Conservation (phyloP, 2,113 vertebrate genomes). For the Phylloscopus trochiloides region DNA sequence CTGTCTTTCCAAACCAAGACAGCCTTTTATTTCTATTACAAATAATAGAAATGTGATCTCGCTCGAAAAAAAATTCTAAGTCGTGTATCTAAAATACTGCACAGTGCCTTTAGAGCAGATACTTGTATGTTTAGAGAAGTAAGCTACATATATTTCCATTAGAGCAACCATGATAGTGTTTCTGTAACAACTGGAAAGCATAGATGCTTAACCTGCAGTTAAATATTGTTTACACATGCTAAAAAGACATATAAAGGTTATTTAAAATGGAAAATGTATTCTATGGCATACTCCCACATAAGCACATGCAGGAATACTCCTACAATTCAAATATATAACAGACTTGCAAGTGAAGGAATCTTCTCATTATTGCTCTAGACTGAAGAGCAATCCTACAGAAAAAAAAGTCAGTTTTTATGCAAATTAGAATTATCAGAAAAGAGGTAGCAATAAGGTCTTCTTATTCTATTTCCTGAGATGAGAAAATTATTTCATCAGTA, state of each 20-base stretch:
- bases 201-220: neutral
- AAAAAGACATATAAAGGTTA: neutral
- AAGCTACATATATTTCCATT: neutral
- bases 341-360: neutral
- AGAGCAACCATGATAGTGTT: neutral
- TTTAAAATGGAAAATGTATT: neutral
- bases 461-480: neutral
- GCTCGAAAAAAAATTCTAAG: neutral
- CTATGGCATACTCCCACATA: neutral
- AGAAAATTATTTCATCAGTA: neutral
- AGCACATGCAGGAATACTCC: neutral
- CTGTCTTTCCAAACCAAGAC: no score
- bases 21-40: no score
- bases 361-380: neutral
- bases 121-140: neutral
- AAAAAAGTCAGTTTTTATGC: neutral
- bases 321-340: neutral
- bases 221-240: neutral
- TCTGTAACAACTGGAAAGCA: conserved; percentile 15
- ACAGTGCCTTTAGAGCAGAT: neutral
- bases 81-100: neutral
- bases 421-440: neutral
- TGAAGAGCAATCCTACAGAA: neutral
- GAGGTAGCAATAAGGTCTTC: neutral
- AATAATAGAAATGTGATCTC: neutral